A percentile compares a stretch with the other conserved stretches of the same genome.
These are phyloP conservation scores for Mus spretus DNA, from an alignment of 2,797 vertebrate genomes.

Conservation along the genomic window DNA sequence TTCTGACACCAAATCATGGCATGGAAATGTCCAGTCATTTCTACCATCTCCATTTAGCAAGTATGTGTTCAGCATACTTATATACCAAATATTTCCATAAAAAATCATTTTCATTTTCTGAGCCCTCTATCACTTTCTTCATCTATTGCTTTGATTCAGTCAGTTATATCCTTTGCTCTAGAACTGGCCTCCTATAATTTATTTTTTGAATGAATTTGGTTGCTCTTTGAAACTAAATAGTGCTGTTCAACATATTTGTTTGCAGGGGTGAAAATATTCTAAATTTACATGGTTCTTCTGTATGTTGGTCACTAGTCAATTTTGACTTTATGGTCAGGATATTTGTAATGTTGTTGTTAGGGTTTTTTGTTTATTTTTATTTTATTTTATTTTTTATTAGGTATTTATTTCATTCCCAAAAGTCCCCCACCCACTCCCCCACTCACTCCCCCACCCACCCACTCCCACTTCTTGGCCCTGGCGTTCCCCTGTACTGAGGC, in stretches of 20 bases:
- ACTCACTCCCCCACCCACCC: no score
- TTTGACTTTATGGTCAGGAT: neutral
- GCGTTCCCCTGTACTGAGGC: no score
- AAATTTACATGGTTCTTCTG: neutral
- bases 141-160: neutral
- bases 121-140: neutral
- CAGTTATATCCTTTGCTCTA: neutral
- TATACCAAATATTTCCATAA: neutral
- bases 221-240: neutral
- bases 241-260: neutral
- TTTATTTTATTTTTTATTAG: no score
- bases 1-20: neutral
- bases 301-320: neutral
- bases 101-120: neutral
- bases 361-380: neutral
- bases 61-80: conserved; percentile 1
- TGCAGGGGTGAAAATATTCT: neutral
- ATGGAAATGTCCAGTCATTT: neutral
- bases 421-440: no score
- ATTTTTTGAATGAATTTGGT: neutral
- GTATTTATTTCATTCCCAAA: no score
- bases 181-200: neutral
- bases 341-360: neutral
- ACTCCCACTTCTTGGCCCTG: no score
- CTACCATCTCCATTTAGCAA: conserved; percentile 15